Evolutionary conservation across 2,113 vertebrate species (phyloP), one percentile per base, ranked within the genome.

Genomic region (Callorhinus ursinus): DNA sequence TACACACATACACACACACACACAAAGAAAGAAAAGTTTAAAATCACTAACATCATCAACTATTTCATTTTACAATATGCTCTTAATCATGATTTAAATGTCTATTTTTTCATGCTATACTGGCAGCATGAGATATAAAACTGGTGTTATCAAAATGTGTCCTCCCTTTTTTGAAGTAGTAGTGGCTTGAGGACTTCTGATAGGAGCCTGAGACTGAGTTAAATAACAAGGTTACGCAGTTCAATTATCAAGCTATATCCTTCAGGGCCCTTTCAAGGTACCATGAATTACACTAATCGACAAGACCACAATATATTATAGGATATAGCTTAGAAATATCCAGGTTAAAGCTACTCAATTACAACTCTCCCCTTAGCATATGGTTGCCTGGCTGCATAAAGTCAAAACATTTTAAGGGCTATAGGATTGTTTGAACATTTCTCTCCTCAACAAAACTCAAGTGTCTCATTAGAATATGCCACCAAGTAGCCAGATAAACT

Each of bases 1-100:
- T 15, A 33, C 71, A 97, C 6, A 97, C 18, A 98, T 15, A 33
- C 74, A 97, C 6, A 97, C 18, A 46, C 88, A 96, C 9, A 97
- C 12, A 98, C 33, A 51, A 1, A 82, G 31, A 49, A 79, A 79
- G 46, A 46, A 51, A 1, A 82, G 31, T 55, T 95, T 63, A 94
- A 65, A 97, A 89, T 86, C 26, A 93, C 26, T 77, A 81, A 94
- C 87, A 79, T 46, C 53, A 79, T 63, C 46, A 82, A 85, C n/a
- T 72, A 77, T 55, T 92, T 55, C 36, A 92, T 42, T 85, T 59
- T 90, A 74, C 46, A 84, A 59, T 83, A 39, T 85, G 24, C 8
- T 74, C 28, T 61, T 93, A 31, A n/a, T 36, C 22, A 93, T 46
- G 51, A 92, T 55, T 79, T 93, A 94, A 97, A 96, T 55, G 63